Conservation (phyloP, 2,888 invertebrate species). For the Lithodes maja region DNA sequence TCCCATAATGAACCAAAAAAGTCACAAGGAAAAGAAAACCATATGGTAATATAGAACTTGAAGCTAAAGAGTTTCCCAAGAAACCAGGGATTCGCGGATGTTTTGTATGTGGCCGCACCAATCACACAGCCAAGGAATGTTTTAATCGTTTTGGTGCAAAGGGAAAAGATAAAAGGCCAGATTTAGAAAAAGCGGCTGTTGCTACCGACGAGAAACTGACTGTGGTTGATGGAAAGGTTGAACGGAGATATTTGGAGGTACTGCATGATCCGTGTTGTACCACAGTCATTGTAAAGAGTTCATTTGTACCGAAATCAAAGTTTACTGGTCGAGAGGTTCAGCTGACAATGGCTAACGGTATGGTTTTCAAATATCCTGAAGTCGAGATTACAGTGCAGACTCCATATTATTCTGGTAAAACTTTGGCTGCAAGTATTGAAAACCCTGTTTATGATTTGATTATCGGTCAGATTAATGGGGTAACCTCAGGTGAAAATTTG, state of each 20-base stretch:
- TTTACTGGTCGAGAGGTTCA: not conserved
- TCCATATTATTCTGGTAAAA: too few species aligned
- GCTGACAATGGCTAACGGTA: not conserved
- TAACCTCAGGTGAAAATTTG: too few species aligned
- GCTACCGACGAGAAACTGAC: constrained; percentile 3
- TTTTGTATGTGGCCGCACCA: constrained; percentile 14
- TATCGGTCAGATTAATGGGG: too few species aligned
- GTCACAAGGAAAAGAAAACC: not conserved
- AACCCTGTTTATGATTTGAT: too few species aligned
- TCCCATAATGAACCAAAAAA: not conserved
- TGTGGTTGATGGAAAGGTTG: too few species aligned
- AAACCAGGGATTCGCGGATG: not conserved
- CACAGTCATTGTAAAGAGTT: too few species aligned
- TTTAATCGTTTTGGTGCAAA: not conserved
- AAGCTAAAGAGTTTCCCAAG: not conserved
- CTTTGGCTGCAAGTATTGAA: too few species aligned
- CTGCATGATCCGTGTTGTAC: not conserved
- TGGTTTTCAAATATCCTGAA: too few species aligned
- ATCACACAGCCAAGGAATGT: not conserved
- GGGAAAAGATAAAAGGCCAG: not conserved
- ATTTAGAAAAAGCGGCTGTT: not conserved
- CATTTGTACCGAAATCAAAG: not conserved
- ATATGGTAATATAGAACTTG: not conserved
- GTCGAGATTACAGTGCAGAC: too few species aligned
- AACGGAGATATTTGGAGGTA: not conserved